Evolutionary conservation across 2,888 invertebrate species (phyloP), one percentile per base, ranked within the genome.

Genomic region (Acanthacorydalis orientalis): DNA sequence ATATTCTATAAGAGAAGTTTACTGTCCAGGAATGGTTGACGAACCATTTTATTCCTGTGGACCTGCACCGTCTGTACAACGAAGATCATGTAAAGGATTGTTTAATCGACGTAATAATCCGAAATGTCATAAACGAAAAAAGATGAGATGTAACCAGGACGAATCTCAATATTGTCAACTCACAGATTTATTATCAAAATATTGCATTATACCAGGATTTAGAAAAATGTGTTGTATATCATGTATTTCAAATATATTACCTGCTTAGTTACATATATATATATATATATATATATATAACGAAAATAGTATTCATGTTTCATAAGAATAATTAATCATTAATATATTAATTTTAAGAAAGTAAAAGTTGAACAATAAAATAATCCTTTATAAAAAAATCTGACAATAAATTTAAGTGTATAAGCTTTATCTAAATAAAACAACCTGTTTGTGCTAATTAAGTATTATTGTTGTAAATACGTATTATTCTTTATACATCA

Each of bases 181-280:
- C 3, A 43, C 67, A 68, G 50, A 61, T 61, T 38, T 48, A 41
- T 46, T 51, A 10, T 44, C 38, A 1, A 57, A 56, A 38, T 74
- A 77, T 61, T 80, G 80, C 56, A 60, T 64, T 0, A 61, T 78
- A 32, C 68, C 73, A 1, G 71, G 68, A 1, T 80, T 77, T 54
- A 69, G 69, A 51, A 68, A 68, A 52, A 64, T 73, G 46, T 80
- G 80, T 56, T 80, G 80, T 55, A 70, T 71, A 54, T 64, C 74
- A 1, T 76, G 76, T 51, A 49, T 49, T 7, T 44, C 6, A 35
- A 48, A 45, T 12, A 34, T 14, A 4, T 31, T 48, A 34, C 48
- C 48, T 8, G 37, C 7, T 37, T 37, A 37, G 3, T 23, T 4
- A 23, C 6, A 23, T 23, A 23, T 6, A 23, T 23, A 23, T 23